A percentile compares a stretch with the other conserved stretches of the same genome.
Conservation (phyloP, 2,797 vertebrate species). For the Siniperca undulata region DNA sequence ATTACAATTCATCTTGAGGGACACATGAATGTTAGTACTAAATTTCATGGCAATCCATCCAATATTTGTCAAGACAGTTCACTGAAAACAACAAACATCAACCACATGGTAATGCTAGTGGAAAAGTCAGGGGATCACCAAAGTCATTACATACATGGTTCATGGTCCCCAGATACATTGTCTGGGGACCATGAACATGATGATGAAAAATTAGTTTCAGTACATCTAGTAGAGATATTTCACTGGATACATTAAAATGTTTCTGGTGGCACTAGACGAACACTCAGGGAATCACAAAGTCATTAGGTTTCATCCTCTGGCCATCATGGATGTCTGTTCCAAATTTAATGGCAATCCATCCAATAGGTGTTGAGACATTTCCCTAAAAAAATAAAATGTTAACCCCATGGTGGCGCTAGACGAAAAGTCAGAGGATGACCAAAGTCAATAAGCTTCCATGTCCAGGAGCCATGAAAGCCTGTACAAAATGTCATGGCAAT, state of each 20-base stretch:
- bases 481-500: conserved; percentile 5
- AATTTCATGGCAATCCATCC: background rate
- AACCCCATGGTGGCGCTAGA: too few relatives aligned
- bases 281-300: background rate
- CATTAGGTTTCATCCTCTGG: background rate
- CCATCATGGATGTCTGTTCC: background rate
- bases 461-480: background rate
- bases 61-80: background rate
- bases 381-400: too few relatives aligned
- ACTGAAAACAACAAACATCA: background rate
- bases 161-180: too few relatives aligned
- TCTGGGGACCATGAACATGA: background rate
- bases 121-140: background rate
- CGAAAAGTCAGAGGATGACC: too few relatives aligned
- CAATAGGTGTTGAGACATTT: background rate
- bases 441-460: background rate
- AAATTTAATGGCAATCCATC: background rate
- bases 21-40: background rate
- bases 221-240: background rate
- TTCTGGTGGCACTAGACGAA: background rate
- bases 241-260: background rate
- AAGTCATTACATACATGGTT: too few relatives aligned
- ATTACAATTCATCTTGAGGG: background rate
- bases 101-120: background rate
- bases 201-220: background rate